Conservation (phyloP, 2,888 invertebrate genomes). For the Linnaemya vulpina region DNA sequence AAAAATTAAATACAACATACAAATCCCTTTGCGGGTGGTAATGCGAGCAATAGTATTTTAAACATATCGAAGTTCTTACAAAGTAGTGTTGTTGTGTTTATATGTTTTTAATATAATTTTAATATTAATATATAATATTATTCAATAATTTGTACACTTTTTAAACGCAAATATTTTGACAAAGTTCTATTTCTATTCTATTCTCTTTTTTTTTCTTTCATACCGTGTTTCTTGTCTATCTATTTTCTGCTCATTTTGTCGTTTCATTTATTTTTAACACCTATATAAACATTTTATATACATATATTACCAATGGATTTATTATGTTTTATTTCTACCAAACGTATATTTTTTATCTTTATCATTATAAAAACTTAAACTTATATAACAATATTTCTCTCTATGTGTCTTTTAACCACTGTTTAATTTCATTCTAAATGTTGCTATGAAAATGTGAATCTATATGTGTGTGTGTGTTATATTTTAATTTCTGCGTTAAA, state of each 20-base stretch:
- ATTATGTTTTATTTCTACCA: constrained; percentile 9
- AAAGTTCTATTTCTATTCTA: constrained; percentile 64
- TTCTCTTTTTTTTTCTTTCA: constrained; percentile 60
- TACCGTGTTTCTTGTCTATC: constrained; percentile 64
- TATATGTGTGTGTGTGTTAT: not conserved
- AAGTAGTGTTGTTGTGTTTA: constrained; percentile 49
- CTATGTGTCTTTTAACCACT: constrained; percentile 18
- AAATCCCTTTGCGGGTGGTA: not conserved
- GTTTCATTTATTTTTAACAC: constrained; percentile 5
- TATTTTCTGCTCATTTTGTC: constrained; percentile 53
- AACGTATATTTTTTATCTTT: constrained; percentile 1
- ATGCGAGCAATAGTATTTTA: not conserved
- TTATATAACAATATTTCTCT: constrained; percentile 22
- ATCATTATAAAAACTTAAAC: constrained; percentile 4
- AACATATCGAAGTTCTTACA: constrained; percentile 47
- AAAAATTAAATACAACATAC: too few relatives aligned
- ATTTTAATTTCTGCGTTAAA: constrained; percentile 48
- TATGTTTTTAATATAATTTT: constrained; percentile 23
- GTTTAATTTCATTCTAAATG: constrained; percentile 39
- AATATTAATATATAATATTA: constrained; percentile 9
- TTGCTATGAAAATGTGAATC: constrained; percentile 41
- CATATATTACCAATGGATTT: constrained; percentile 16
- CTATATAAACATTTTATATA: not conserved
- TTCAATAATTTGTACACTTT: constrained; percentile 54
- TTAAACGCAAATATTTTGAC: constrained; percentile 65